Percentiles rank a stretch among this genome's conserved stretches.
Conservation (phyloP, 2,113 vertebrate species). For the Accipiter virgatus region DNA sequence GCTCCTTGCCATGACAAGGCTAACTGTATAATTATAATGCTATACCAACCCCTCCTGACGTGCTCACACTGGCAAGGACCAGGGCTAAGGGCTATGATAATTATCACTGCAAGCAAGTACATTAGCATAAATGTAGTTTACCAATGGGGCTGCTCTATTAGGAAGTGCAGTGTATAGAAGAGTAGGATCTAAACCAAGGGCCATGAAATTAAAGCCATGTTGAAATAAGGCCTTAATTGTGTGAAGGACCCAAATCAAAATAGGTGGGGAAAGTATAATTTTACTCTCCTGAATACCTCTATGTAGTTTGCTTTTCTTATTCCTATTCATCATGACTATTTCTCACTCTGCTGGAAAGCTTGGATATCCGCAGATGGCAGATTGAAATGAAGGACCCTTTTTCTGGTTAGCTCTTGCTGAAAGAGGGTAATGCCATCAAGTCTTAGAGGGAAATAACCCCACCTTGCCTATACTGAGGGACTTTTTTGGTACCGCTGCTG, state of each 20-base stretch:
- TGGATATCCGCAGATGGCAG: neutral
- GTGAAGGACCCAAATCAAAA: neutral
- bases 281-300: neutral
- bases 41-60: slow-evolving; percentile 38
- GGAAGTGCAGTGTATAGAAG: neutral
- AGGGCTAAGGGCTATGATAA: slow-evolving; percentile 46
- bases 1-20: slow-evolving; percentile 67
- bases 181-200: slow-evolving; percentile 34
- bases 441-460: neutral
- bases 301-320: neutral
- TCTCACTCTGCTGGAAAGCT: neutral
- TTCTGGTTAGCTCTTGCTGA: neutral
- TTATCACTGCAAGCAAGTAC: slow-evolving; percentile 55
- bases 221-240: slow-evolving; percentile 2
- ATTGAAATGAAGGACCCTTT: neutral
- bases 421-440: neutral
- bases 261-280: neutral
- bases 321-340: neutral
- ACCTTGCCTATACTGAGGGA: neutral
- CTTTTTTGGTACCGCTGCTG: neutral
- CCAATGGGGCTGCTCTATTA: slow-evolving; percentile 47
- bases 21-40: slow-evolving; percentile 67
- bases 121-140: slow-evolving; percentile 65
- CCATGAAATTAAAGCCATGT: slow-evolving; percentile 25
- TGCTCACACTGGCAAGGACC: slow-evolving; percentile 33